Conservation (phyloP, 2,888 invertebrate genomes). For the Labia minor region DNA sequence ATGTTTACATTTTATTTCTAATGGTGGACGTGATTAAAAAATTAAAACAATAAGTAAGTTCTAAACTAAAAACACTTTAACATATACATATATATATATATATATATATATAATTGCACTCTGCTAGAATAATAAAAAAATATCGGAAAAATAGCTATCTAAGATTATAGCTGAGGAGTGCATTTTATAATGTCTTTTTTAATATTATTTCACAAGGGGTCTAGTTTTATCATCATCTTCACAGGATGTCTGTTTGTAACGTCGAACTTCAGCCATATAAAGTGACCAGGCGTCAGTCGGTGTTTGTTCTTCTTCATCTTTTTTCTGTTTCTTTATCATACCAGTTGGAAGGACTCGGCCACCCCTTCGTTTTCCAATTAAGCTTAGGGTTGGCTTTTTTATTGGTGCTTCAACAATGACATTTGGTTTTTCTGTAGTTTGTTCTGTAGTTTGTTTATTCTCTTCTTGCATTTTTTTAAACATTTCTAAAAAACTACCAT, state of each 20-base stretch:
- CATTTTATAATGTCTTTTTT: constrained; percentile 21
- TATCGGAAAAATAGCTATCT: not conserved
- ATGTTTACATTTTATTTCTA: not conserved
- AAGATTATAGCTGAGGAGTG: no score
- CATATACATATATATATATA: constrained; percentile 15
- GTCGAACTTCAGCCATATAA: constrained; percentile 87
- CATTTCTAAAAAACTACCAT: constrained; percentile 82
- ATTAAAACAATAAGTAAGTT: not conserved
- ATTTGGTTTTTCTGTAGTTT: constrained; percentile 15
- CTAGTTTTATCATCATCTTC: constrained; percentile 81
- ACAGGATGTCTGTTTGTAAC: constrained; percentile 83
- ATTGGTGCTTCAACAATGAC: not conserved
- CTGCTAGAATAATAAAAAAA: not conserved
- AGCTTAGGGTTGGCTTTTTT: constrained; percentile 36
- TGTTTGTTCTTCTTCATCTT: constrained; percentile 42
- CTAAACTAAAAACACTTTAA: not conserved
- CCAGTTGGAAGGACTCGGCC: constrained; percentile 82
- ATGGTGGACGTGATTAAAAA: not conserved
- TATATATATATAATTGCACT: not conserved
- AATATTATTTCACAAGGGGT: constrained; percentile 72
- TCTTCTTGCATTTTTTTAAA: constrained; percentile 78
- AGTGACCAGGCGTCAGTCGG: constrained; percentile 81
- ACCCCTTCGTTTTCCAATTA: constrained; percentile 73
- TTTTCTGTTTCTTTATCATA: constrained; percentile 73
- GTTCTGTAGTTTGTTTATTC: constrained; percentile 27